Percentiles rank a stretch among this genome's conserved stretches.
Conservation (phyloP, 2,888 invertebrate genomes). For the Amblyjoppa fuscipennis region DNA sequence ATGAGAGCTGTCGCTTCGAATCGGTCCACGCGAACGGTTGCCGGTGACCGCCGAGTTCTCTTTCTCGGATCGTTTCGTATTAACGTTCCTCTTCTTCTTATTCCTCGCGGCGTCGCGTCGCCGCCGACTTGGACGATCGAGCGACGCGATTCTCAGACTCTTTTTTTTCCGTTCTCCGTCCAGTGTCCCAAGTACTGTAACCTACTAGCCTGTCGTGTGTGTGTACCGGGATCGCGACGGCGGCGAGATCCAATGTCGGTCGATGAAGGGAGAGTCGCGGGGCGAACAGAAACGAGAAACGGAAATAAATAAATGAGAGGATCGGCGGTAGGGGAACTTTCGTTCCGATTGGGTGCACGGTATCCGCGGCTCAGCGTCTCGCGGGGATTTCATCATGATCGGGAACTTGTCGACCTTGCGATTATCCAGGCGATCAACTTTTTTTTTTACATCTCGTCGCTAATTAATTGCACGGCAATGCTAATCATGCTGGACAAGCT, state of each 20-base stretch:
- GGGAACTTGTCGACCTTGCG: conserved; percentile 28
- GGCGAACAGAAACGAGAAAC: conserved; percentile 49
- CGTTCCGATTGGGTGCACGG: not conserved
- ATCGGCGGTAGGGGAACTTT: conserved; percentile 4
- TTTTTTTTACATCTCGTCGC: not conserved
- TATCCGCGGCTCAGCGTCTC: not conserved
- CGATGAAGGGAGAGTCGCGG: conserved; percentile 39
- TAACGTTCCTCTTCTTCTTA: conserved; percentile 52
- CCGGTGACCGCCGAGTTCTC: conserved; percentile 36
- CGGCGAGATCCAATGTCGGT: conserved; percentile 55
- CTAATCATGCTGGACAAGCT: not conserved
- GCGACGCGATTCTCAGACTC: conserved; percentile 53
- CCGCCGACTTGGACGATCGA: conserved; percentile 47
- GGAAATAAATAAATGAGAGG: conserved; percentile 43
- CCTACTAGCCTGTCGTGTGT: conserved; percentile 54
- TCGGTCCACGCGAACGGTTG: conserved; percentile 60
- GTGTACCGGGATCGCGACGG: conserved; percentile 19
- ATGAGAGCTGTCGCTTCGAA: conserved; percentile 70
- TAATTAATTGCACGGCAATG: conserved; percentile 12
- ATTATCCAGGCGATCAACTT: conserved; percentile 7
- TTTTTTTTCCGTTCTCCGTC: conserved; percentile 36
- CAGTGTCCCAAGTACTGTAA: conserved; percentile 45
- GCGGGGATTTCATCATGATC: not conserved
- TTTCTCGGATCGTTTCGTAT: conserved; percentile 61
- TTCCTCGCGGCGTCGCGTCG: conserved; percentile 37